Conservation (phyloP, 2,888 invertebrate genomes). For the Alviniconcha strummeri region DNA sequence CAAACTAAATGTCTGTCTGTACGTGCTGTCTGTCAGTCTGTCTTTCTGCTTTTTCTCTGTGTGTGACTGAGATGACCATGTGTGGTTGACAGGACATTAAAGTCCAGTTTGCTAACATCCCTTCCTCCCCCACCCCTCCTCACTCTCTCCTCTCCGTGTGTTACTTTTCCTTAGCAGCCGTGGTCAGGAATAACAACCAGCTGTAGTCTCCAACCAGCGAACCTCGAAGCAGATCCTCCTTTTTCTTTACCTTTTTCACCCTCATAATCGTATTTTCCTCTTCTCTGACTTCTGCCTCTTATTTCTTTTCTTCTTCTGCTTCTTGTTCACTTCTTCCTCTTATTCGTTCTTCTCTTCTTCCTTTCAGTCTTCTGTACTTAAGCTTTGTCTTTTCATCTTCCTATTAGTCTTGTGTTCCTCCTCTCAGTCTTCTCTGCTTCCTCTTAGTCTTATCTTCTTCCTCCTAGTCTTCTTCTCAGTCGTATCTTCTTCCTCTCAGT, state of each 20-base stretch:
- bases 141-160: not conserved
- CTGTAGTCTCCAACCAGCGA: too few relatives aligned
- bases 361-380: not conserved
- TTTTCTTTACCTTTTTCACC: not conserved
- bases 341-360: not conserved
- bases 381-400: not conserved
- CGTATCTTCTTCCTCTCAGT: not conserved
- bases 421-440: not conserved
- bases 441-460: not conserved
- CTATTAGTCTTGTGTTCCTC: not conserved
- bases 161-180: not conserved
- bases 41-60: not conserved
- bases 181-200: too few relatives aligned
- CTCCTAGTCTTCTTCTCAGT: not conserved
- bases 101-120: not conserved
- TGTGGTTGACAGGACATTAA: too few relatives aligned
- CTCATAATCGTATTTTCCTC: not conserved
- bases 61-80: not conserved
- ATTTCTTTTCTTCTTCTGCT: not conserved
- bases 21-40: not conserved
- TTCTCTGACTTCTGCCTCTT: not conserved
- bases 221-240: too few relatives aligned
- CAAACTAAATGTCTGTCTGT: not conserved
- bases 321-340: not conserved
- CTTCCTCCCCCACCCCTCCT: not conserved